These are phyloP conservation scores for Ormyrus pomaceus DNA, from an alignment of 2,888 invertebrate genomes.

Conservation along the genomic window DNA sequence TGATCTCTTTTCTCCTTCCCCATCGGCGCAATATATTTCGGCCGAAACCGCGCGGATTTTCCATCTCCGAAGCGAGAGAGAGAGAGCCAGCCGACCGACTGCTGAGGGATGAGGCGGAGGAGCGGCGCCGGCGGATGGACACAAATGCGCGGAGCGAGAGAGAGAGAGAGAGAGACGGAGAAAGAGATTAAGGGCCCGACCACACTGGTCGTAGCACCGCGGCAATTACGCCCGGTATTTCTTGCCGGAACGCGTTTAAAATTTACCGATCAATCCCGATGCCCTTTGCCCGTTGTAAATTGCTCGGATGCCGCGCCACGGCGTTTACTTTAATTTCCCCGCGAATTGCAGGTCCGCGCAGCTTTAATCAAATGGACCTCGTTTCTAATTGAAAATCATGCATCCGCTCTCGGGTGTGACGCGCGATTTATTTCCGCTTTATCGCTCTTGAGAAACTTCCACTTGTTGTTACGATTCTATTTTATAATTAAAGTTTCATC, in stretches of 20 bases:
- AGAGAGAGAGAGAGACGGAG: conserved; percentile 4
- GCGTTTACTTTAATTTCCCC: too few relatives aligned
- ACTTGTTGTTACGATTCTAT: too few relatives aligned
- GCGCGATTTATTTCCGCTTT: too few relatives aligned
- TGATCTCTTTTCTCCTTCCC: conserved; percentile 8
- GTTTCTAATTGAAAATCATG: too few relatives aligned
- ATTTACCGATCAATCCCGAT: conserved; percentile 47
- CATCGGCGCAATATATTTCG: conserved; percentile 60
- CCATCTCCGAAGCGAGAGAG: not conserved
- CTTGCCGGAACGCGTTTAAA: conserved; percentile 51
- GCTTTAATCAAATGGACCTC: too few relatives aligned
- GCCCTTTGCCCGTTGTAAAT: conserved; percentile 21
- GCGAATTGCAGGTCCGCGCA: too few relatives aligned
- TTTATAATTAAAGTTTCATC: too few relatives aligned
- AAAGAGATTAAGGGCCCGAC: conserved; percentile 39
- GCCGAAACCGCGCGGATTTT: conserved; percentile 50
- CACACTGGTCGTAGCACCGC: not conserved
- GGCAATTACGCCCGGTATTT: conserved; percentile 47
- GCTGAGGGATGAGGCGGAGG: conserved; percentile 1
- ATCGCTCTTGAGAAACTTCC: too few relatives aligned
- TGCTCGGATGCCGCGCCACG: not conserved
- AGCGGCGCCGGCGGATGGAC: conserved; percentile 5
- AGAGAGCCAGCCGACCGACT: conserved; percentile 3
- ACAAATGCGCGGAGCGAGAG: conserved; percentile 18
- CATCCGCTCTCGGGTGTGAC: too few relatives aligned